Evolutionary conservation across 2,888 invertebrate species (phyloP), one percentile per base, ranked within the genome.

Genomic region (Macrophya annulata): DNA sequence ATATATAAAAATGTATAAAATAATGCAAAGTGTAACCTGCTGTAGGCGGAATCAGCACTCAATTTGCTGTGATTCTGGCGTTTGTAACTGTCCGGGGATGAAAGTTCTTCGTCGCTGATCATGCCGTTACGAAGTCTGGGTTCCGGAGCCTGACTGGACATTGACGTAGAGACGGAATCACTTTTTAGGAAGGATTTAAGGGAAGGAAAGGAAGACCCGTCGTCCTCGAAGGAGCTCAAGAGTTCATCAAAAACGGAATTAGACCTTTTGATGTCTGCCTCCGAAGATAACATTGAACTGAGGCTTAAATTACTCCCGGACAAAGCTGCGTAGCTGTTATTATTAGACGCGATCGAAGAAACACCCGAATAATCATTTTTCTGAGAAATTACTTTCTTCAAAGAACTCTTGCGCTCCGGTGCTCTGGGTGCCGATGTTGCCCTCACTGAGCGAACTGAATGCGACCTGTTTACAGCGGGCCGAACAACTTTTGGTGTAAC

Each of bases 11-110:
- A 77, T 65, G 25, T 82, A 10, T 62, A 21, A 43, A 9, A 43
- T 62, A 81, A 59, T 59, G 17, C 86, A 87, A 93, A 94, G 94
- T 94, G 94, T 94, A 94, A 97, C 97, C 97, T 97, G 95, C 97
- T 97, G 94, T 97, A 97, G 84, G 97, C 97, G 45, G 97, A 97
- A 93, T 97, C 97, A 45, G 95, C 95, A 87, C 94, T 94, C 71
- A 94, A 90, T 87, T 94, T 94, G 82, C 89, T 88, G 85, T 89
- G 87, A 85, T 90, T 91, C 84, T 90, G 90, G 43, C 89, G 88
- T 85, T 93, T 92, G 89, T 90, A 91, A 85, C 91, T 91, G 59
- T 93, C 93, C 15, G 92, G 93, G 84, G 91, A 93, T 55, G 90
- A 92, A 15, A 89, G 89, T 86, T 91, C 92, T 83, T 89, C 93